phyloP scores from a whole-genome alignment of 2,113 vertebrate species.

The crab-eating macaque (Macaca fascicularis) region DNA sequence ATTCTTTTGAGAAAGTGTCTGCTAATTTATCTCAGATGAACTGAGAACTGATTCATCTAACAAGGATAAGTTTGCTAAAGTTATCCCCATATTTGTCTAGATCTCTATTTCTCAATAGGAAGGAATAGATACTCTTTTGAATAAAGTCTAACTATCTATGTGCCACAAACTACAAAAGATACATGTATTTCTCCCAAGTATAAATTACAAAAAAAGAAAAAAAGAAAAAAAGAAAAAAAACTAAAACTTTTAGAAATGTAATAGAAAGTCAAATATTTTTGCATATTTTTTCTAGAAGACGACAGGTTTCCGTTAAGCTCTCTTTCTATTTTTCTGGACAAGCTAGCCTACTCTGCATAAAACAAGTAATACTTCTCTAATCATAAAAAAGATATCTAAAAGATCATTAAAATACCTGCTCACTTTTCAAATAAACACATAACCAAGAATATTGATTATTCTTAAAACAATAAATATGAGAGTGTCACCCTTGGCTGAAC shows the following conservation, averaged over 20 bases:
- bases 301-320: background rate
- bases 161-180: background rate
- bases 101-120: background rate
- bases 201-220: background rate
- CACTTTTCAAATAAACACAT: background rate
- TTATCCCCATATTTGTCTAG: background rate
- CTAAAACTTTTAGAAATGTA: background rate
- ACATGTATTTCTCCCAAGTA: background rate
- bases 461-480: background rate
- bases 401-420: background rate
- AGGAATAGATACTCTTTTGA: background rate
- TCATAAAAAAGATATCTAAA: background rate
- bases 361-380: background rate
- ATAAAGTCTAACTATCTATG: background rate
- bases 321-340: slow-evolving; percentile 13
- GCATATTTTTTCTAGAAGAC: background rate
- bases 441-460: background rate
- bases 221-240: background rate
- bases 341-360: background rate
- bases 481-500: background rate
- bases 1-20: too few species aligned
- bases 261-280: background rate
- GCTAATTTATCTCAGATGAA: too few species aligned
- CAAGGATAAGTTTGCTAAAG: too few species aligned
- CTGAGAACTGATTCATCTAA: too few species aligned